Conservation (phyloP, 2,113 vertebrate genomes). For the Austrofundulus limnaeus region DNA sequence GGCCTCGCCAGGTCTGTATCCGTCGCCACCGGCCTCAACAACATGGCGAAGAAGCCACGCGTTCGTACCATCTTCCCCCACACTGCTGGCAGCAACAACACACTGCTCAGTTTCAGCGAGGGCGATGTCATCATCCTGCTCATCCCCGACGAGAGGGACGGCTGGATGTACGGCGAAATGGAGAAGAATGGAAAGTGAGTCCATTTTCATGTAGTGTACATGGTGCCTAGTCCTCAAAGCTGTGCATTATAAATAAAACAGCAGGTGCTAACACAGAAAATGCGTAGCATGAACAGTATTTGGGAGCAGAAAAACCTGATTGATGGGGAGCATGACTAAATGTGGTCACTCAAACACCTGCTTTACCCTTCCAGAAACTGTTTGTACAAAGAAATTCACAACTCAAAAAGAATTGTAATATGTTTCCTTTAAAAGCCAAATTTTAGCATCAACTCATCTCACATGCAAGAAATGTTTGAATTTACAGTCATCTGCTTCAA, state of each 20-base stretch:
- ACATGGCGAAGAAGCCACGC: constrained; percentile 86
- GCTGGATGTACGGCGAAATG: constrained; percentile 95
- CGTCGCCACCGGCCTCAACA: constrained; percentile 89
- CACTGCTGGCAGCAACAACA: constrained; percentile 84
- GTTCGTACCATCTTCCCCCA: constrained; percentile 95
- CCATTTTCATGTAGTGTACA: background rate
- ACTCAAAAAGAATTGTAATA: no score
- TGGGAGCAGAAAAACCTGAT: background rate
- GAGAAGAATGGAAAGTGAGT: constrained; percentile 87
- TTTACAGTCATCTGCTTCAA: no score
- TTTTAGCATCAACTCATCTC: no score
- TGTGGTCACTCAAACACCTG: no score
- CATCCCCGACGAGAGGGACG: constrained; percentile 91
- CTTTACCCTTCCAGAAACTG: background rate
- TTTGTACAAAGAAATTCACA: no score
- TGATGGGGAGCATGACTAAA: background rate
- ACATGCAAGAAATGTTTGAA: no score
- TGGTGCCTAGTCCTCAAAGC: no score
- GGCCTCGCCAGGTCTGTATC: constrained; percentile 86
- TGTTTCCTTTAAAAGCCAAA: no score
- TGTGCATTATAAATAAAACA: no score
- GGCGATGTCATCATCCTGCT: constrained; percentile 89
- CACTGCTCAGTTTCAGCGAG: constrained; percentile 90
- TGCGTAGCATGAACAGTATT: background rate
- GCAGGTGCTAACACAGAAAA: no score